Evolutionary conservation across 2,113 vertebrate genomes (phyloP).

Genomic region (Chlamydotis undulata): DNA sequence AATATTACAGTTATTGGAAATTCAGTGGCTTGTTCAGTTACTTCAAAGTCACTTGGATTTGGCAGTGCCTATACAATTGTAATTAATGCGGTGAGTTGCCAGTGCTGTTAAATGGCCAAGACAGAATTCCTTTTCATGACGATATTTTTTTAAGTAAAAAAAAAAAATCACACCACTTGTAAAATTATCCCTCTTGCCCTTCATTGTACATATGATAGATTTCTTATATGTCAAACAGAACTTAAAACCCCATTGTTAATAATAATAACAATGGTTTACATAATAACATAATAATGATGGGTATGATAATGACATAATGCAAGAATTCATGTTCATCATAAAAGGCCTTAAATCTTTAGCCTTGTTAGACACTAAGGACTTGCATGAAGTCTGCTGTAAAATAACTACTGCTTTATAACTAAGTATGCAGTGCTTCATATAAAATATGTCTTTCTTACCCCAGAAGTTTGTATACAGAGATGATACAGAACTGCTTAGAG

Average conservation of each 20-base stretch:
- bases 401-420: background rate
- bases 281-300: background rate
- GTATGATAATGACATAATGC: background rate
- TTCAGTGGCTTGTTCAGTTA: background rate
- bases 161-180: too few relatives aligned
- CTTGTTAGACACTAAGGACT: background rate
- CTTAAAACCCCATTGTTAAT: background rate
- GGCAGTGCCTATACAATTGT: conserved; percentile 86
- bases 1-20: fast-evolving
- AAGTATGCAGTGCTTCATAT: background rate
- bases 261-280: too few relatives aligned
- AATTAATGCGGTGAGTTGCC: conserved; percentile 67
- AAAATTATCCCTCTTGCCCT: background rate
- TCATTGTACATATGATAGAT: background rate
- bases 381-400: background rate
- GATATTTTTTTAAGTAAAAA: background rate
- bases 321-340: background rate
- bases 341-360: background rate
- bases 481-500: background rate
- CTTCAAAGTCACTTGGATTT: conserved; percentile 72
- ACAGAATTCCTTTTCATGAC: background rate
- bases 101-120: background rate
- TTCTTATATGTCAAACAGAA: background rate
- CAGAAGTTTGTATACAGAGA: background rate
- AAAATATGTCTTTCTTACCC: background rate